phyloP scores from a whole-genome alignment of 2,113 vertebrate species.

The Camelus dromedarius region DNA sequence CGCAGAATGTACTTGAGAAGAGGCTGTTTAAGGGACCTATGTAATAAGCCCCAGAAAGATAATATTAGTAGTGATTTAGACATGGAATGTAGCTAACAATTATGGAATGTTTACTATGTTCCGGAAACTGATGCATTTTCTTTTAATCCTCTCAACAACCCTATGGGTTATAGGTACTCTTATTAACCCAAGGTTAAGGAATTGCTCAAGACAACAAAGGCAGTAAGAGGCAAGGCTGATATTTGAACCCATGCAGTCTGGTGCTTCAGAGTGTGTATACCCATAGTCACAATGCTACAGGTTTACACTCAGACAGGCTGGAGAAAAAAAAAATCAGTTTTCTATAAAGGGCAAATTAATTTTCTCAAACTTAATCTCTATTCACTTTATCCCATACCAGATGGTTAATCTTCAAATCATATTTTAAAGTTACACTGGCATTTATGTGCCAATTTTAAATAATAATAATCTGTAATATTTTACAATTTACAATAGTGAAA shows the following conservation, averaged over 20 bases:
- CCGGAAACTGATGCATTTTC: conserved; percentile 25
- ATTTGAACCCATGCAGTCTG: background rate
- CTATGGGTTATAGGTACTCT: background rate
- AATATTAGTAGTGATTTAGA: conserved; percentile 25
- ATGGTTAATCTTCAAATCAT: conserved; percentile 40
- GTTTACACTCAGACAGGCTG: background rate
- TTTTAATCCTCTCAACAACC: conserved; percentile 48
- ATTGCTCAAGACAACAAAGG: conserved; percentile 46
- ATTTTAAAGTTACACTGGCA: background rate
- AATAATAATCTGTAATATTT: conserved; percentile 26
- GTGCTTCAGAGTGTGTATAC: background rate
- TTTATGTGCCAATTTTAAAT: conserved; percentile 28
- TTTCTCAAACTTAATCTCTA: conserved; percentile 35
- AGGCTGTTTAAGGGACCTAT: conserved; percentile 56
- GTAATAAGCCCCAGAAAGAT: conserved; percentile 53
- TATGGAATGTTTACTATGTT: conserved; percentile 49
- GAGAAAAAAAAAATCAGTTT: background rate
- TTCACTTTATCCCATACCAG: background rate
- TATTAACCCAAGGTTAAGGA: background rate
- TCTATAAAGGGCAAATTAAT: conserved; percentile 38
- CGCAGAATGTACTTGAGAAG: conserved; percentile 20
- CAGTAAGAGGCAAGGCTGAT: background rate
- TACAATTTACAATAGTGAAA: conserved; percentile 40
- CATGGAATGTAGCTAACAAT: conserved; percentile 34
- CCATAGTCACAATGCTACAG: background rate